These are phyloP conservation scores for Bambusicola thoracicus DNA, from an alignment of 2,113 vertebrate species.

Conservation along the genomic window DNA sequence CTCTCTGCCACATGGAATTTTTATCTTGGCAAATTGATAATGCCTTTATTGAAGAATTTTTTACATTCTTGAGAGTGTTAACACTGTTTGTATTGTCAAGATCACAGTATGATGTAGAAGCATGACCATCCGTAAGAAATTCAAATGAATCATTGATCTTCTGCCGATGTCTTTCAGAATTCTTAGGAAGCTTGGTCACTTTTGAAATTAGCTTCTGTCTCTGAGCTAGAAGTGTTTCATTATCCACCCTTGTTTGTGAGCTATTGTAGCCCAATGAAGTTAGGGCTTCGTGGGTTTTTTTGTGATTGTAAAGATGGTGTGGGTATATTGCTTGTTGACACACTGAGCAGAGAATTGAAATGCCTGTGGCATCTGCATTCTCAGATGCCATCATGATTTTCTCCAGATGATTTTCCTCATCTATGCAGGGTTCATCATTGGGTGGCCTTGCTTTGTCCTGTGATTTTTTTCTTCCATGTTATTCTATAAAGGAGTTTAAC, in stretches of 20 bases:
- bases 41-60: constrained; percentile 59
- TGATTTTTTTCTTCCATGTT: neutral
- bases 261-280: constrained; percentile 8
- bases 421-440: neutral
- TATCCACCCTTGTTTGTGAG: neutral
- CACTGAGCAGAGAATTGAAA: constrained; percentile 59
- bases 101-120: neutral
- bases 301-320: constrained; percentile 40
- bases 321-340: constrained; percentile 25
- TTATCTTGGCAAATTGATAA: constrained; percentile 65
- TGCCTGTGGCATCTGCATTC: accelerated
- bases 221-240: neutral
- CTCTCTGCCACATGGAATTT: constrained; percentile 66
- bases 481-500: constrained; percentile 39
- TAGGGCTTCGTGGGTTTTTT: constrained; percentile 57
- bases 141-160: constrained; percentile 62
- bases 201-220: constrained; percentile 45
- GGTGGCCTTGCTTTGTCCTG: neutral
- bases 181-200: neutral
- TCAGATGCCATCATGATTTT: neutral
- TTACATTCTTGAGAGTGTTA: neutral
- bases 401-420: neutral
- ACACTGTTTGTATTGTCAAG: neutral
- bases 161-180: constrained; percentile 33
- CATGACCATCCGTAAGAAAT: constrained; percentile 34